phyloP scores from a whole-genome alignment of 1,140 invertebrate genomes.

The Trissolcus basalis region DNA sequence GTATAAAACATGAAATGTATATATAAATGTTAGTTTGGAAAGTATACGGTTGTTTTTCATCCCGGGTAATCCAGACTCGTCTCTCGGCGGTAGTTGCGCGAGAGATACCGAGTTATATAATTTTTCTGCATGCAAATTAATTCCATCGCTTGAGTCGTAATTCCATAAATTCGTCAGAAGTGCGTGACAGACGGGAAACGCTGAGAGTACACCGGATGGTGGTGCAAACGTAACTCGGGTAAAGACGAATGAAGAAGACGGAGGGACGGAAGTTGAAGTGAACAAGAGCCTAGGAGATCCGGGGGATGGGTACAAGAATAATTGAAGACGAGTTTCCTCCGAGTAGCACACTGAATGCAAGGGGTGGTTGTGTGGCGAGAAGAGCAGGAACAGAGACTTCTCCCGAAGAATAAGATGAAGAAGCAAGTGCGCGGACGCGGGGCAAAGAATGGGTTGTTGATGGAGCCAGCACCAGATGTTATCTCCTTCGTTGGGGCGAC shows the following conservation, averaged over 20 bases:
- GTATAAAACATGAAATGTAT: constrained; percentile 10
- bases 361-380: constrained; percentile 62
- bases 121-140: constrained; percentile 71
- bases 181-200: constrained; percentile 69
- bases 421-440: constrained; percentile 47
- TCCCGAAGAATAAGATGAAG: constrained; percentile 57
- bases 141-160: constrained; percentile 67
- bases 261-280: constrained; percentile 55
- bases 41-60: constrained; percentile 50
- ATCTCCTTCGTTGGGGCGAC: constrained; percentile 72
- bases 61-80: constrained; percentile 41
- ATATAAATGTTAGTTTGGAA: constrained; percentile 44
- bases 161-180: constrained; percentile 72
- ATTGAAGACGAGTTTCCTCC: constrained; percentile 74
- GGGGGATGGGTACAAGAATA: constrained; percentile 70
- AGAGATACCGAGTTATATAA: constrained; percentile 53
- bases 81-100: constrained; percentile 43
- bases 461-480: constrained; percentile 74
- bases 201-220: constrained; percentile 66
- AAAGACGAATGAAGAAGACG: constrained; percentile 55
- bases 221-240: constrained; percentile 65
- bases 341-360: constrained; percentile 56
- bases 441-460: constrained; percentile 68
- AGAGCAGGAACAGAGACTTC: constrained; percentile 31
- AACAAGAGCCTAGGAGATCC: constrained; percentile 43